Evolutionary conservation across 1,140 invertebrate species (phyloP).

Genomic region (Homarus americanus): DNA sequence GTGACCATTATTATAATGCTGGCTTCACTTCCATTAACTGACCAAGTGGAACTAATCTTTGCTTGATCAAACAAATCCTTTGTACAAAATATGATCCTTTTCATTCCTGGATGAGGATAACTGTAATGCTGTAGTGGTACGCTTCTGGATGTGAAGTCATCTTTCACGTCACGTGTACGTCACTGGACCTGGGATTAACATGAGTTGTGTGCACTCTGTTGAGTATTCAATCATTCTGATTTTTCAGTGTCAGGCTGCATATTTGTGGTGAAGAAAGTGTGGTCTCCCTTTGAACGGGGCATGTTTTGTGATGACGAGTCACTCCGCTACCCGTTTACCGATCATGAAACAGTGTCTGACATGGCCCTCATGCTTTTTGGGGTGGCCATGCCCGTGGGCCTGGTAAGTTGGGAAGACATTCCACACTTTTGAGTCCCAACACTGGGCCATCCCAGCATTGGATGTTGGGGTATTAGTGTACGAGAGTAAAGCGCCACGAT

Average conservation of each 20-base stretch:
- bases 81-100: not conserved
- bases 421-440: constrained; percentile 34
- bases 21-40: not conserved
- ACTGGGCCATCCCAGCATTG: constrained; percentile 33
- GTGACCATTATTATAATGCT: not conserved
- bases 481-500: constrained; percentile 9
- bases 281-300: constrained; percentile 81
- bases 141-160: not conserved
- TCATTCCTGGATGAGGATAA: no score
- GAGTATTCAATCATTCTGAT: constrained; percentile 54
- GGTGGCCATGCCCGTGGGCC: constrained; percentile 64
- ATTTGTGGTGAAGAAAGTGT: constrained; percentile 74
- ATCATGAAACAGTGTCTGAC: constrained; percentile 75
- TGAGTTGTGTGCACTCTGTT: not conserved
- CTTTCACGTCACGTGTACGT: not conserved
- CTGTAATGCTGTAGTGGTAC: not conserved
- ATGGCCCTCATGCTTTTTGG: constrained; percentile 69
- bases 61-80: not conserved
- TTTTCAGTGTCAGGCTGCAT: constrained; percentile 66
- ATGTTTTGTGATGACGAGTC: constrained; percentile 83
- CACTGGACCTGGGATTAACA: not conserved
- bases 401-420: constrained; percentile 73
- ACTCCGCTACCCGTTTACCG: constrained; percentile 80
- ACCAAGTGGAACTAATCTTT: not conserved
- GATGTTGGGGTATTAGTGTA: constrained; percentile 11